These are phyloP conservation scores for Apamea crenata DNA, from an alignment of 2,888 invertebrate species.

Conservation along the genomic window DNA sequence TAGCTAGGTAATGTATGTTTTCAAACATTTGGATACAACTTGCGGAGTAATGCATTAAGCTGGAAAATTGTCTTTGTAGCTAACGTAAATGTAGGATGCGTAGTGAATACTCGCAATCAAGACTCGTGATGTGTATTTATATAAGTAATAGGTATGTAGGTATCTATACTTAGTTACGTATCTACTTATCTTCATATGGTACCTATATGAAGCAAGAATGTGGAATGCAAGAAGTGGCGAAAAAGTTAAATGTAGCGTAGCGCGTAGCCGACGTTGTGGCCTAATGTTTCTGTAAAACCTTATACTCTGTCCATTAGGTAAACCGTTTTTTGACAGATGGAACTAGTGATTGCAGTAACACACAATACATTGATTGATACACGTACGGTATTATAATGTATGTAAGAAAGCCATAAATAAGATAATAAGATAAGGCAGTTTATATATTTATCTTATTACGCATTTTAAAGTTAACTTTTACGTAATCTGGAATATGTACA, in stretches of 20 bases:
- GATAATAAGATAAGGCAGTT: no score
- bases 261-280: not conserved
- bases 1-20: not conserved
- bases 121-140: not conserved
- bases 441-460: no score
- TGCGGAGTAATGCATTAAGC: not conserved
- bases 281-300: not conserved
- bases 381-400: no score
- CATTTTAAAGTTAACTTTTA: no score
- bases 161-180: not conserved
- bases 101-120: conserved; percentile 35
- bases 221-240: not conserved
- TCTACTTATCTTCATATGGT: not conserved
- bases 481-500: no score
- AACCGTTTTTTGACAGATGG: no score
- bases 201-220: not conserved
- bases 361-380: no score
- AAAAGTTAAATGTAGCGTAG: not conserved
- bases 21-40: not conserved
- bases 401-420: no score
- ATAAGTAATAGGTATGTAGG: not conserved
- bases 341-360: no score
- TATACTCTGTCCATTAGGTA: no score
- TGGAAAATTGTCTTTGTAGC: not conserved
- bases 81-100: not conserved